These are phyloP conservation scores for Platynereis dumerilii DNA, from an alignment of 2,888 invertebrate species.

Conservation along the genomic window DNA sequence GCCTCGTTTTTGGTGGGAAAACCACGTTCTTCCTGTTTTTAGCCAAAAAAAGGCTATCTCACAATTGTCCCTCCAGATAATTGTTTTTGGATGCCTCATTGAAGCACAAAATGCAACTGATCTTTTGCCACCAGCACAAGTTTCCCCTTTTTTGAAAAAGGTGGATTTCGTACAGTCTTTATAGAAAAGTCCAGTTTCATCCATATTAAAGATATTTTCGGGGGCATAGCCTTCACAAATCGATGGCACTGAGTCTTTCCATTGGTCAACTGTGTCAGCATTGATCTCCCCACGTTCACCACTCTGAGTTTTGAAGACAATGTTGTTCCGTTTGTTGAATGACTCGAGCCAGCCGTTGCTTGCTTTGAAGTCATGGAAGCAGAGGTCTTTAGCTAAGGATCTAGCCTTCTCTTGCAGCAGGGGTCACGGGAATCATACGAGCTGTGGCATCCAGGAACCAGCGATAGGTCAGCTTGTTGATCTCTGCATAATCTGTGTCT, in stretches of 20 bases:
- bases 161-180: slow-evolving; percentile 33
- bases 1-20: slow-evolving; percentile 38
- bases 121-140: slow-evolving; percentile 37
- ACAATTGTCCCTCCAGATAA: slow-evolving; percentile 21
- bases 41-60: slow-evolving; percentile 36
- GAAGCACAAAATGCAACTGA: slow-evolving; percentile 32
- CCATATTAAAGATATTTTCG: slow-evolving; percentile 36
- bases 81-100: too few species aligned
- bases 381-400: slow-evolving; percentile 8
- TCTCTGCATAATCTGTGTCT: neutral
- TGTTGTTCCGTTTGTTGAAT: slow-evolving; percentile 37
- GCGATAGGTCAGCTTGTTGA: neutral
- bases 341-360: slow-evolving; percentile 40
- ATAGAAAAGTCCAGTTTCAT: slow-evolving; percentile 41
- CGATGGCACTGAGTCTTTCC: slow-evolving; percentile 14
- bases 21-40: slow-evolving; percentile 35
- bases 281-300: slow-evolving; percentile 35
- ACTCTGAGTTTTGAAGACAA: slow-evolving; percentile 17
- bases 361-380: slow-evolving; percentile 33
- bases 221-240: slow-evolving; percentile 27
- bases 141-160: slow-evolving; percentile 32
- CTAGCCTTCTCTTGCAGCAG: slow-evolving; percentile 8
- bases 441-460: neutral
- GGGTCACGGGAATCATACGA: neutral
- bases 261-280: slow-evolving; percentile 21